phyloP scores from a whole-genome alignment of 1,140 invertebrate genomes.

The Eumaeus atala region DNA sequence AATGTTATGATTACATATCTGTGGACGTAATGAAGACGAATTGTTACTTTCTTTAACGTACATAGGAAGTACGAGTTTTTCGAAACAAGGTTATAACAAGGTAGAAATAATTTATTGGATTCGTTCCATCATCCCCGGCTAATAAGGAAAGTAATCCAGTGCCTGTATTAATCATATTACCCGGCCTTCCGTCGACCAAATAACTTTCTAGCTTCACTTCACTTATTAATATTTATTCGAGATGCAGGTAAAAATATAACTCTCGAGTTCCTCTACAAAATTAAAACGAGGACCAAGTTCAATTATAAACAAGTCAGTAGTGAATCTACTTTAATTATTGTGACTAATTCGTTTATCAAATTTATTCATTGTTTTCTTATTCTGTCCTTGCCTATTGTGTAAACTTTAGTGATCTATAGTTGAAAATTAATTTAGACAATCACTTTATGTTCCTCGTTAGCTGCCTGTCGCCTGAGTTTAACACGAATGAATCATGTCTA shows the following conservation, averaged over 20 bases:
- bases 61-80: slow-evolving; percentile 3
- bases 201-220: slow-evolving; percentile 28
- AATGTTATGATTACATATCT: too few relatives aligned
- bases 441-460: too few relatives aligned
- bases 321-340: neutral
- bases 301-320: neutral
- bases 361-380: too few relatives aligned
- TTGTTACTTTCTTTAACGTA: neutral
- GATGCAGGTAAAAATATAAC: slow-evolving; percentile 21
- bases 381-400: too few relatives aligned
- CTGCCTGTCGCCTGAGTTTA: too few relatives aligned
- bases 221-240: slow-evolving; percentile 32
- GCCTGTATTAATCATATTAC: slow-evolving; percentile 34
- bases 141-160: slow-evolving; percentile 30
- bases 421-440: too few relatives aligned
- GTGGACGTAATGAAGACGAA: neutral
- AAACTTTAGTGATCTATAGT: too few relatives aligned
- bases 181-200: slow-evolving; percentile 23
- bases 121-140: slow-evolving; percentile 24
- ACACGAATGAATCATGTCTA: too few relatives aligned
- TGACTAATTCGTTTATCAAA: neutral
- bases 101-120: slow-evolving; percentile 26
- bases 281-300: slow-evolving; percentile 1
- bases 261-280: neutral
- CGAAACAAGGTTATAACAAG: slow-evolving; percentile 12